phyloP scores from a whole-genome alignment of 1,140 invertebrate species.

The Drosophila oshimai region DNA sequence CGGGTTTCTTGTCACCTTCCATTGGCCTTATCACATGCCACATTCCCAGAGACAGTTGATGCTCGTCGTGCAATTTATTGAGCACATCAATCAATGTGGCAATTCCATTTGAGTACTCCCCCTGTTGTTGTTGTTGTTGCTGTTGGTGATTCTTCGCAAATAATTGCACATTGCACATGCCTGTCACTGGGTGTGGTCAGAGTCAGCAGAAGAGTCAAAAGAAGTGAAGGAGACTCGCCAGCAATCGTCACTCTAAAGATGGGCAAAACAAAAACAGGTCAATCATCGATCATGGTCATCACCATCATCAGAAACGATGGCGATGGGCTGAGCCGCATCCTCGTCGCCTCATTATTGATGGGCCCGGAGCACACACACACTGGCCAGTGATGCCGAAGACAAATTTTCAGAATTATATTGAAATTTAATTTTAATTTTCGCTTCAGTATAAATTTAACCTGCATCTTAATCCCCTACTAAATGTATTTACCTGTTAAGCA shows the following conservation, averaged over 20 bases:
- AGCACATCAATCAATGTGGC: conserved; percentile 73
- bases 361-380: conserved; percentile 20
- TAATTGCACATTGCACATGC: conserved; percentile 69
- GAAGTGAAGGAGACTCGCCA: conserved; percentile 32
- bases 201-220: conserved; percentile 33
- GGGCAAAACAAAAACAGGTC: conserved; percentile 71
- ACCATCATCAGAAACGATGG: conserved; percentile 48
- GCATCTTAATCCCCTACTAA: too few species aligned
- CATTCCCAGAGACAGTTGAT: conserved; percentile 33
- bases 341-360: conserved; percentile 67
- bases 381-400: conserved; percentile 2
- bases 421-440: neutral
- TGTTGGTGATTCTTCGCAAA: conserved; percentile 69
- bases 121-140: conserved; percentile 41
- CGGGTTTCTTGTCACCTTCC: conserved; percentile 48
- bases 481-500: too few species aligned
- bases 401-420: too few species aligned
- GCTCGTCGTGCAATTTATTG: conserved; percentile 72
- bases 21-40: conserved; percentile 43
- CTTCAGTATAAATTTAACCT: too few species aligned
- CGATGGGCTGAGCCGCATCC: conserved; percentile 38
- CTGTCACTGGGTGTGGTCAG: conserved; percentile 76
- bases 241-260: conserved; percentile 73
- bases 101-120: conserved; percentile 54
- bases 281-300: conserved; percentile 81